phyloP scores from a whole-genome alignment of 2,888 invertebrate species.

The Dinocampus coccinellae region DNA sequence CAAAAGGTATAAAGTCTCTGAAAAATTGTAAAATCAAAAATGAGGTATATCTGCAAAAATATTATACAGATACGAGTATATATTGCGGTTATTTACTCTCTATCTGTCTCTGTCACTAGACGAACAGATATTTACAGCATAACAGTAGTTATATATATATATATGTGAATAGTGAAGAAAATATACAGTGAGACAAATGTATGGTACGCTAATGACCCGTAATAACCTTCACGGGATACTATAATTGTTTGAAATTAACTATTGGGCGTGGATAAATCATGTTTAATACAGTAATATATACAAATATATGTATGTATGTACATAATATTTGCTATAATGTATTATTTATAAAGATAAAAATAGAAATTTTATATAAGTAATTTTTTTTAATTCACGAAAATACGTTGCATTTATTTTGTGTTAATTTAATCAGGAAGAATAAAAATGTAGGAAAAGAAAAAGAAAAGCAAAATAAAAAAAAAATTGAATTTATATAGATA shows the following conservation, averaged over 20 bases:
- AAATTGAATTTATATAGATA: not conserved
- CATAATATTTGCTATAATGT: not conserved
- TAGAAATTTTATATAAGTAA: not conserved
- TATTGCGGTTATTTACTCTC: not conserved
- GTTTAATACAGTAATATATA: slow-evolving; percentile 18
- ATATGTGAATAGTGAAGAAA: slow-evolving; percentile 16
- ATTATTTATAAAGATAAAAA: not conserved
- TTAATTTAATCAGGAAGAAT: not conserved
- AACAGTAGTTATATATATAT: not conserved
- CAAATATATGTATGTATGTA: not conserved
- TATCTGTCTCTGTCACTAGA: slow-evolving; percentile 28
- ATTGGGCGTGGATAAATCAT: slow-evolving; percentile 33
- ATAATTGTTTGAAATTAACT: slow-evolving; percentile 51
- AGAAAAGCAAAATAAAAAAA: not conserved
- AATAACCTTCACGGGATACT: slow-evolving; percentile 62
- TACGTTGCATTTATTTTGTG: not conserved
- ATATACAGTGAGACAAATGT: slow-evolving; percentile 62
- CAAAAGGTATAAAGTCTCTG: slow-evolving; percentile 27
- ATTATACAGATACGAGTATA: not conserved
- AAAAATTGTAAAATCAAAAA: slow-evolving; percentile 22
- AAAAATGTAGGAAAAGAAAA: not conserved
- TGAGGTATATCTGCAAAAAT: slow-evolving; percentile 19
- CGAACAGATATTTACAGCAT: slow-evolving; percentile 37
- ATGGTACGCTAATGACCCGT: slow-evolving; percentile 63
- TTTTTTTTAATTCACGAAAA: too few species aligned